Evolutionary conservation across 2,797 vertebrate genomes (phyloP), one percentile per base, ranked within the genome.

Genomic region (Spatula versicolor): DNA sequence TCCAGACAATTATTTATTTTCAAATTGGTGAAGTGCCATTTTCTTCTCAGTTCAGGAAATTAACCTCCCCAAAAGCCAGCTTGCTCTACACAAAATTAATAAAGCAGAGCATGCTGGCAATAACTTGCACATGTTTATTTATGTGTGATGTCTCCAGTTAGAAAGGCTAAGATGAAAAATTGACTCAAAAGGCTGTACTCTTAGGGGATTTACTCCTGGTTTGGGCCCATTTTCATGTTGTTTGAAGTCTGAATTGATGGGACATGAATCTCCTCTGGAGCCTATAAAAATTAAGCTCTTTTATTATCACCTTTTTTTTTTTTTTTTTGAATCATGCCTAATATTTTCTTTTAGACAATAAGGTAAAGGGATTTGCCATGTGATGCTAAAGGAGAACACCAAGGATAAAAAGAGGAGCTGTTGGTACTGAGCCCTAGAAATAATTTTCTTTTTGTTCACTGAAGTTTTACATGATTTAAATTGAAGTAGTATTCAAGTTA

Each of bases 1-100:
- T 92, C 80, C 75, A 71, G 73, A 90, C 95, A 94, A 96, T 95
- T 96, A 95, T 87, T 96, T 97, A 94, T 96, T 97, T 97, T 96
- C 86, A 94, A 96, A 95, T 97, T 97, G 96, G 94, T 95, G 92
- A 96, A 97, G 90, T 97, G 95, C 96, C 96, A 96, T 97, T 96
- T 97, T 97, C 92, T 95, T 94, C 92, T 95, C 83, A 22, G 93
- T 94, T 96, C 96, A 96, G 96, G 95, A 97, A 96, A 97, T 96
- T 96, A 97, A 96, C 96, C 96, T 97, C 88, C 91, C 87, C 4
- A 26, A 97, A 96, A 97, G 95, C 88, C 96, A 96, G 92, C 94
- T 94, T 97, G 95, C 95, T 95, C 91, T 96, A 96, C 96, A 97
- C 95, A 96, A 97, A 97, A 97, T 97, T 97, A 97, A 97, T 96